Evolutionary conservation across 2,113 vertebrate species (phyloP).

Genomic region (Neomonachus schauinslandi): DNA sequence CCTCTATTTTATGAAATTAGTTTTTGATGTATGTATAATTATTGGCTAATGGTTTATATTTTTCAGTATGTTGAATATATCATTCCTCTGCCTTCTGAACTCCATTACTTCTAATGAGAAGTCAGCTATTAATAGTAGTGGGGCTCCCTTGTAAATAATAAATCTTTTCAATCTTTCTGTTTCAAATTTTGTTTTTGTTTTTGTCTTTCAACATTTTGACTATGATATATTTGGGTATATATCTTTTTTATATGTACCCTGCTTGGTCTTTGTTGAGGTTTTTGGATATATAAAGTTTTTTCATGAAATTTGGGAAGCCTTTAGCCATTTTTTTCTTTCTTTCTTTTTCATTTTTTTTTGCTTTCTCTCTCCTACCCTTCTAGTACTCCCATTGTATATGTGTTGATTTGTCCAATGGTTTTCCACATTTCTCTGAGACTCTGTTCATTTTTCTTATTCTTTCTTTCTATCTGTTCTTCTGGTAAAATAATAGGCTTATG

Average conservation of each 20-base stretch:
- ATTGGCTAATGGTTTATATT: neutral
- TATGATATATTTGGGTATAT: neutral
- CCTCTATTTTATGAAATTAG: neutral
- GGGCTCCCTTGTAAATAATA: neutral
- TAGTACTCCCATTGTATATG: neutral
- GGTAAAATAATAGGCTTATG: neutral
- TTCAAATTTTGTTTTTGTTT: neutral
- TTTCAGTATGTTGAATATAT: neutral
- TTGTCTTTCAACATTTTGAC: neutral
- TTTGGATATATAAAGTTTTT: neutral
- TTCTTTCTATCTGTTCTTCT: neutral
- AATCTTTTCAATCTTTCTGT: neutral
- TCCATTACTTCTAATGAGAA: neutral
- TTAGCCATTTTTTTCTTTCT: neutral
- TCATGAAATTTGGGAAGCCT: neutral
- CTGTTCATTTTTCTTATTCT: neutral
- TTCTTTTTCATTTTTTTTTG: neutral
- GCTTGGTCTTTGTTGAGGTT: neutral
- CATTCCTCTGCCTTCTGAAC: neutral
- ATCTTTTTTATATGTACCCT: neutral
- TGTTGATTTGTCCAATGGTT: neutral
- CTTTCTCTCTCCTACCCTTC: neutral
- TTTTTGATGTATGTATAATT: neutral
- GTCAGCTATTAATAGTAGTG: neutral
- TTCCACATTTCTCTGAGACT: neutral